A percentile compares a stretch with the other conserved stretches of the same genome.
phyloP scores from a whole-genome alignment of 2,888 invertebrate genomes.

The Nysson spinosus region DNA sequence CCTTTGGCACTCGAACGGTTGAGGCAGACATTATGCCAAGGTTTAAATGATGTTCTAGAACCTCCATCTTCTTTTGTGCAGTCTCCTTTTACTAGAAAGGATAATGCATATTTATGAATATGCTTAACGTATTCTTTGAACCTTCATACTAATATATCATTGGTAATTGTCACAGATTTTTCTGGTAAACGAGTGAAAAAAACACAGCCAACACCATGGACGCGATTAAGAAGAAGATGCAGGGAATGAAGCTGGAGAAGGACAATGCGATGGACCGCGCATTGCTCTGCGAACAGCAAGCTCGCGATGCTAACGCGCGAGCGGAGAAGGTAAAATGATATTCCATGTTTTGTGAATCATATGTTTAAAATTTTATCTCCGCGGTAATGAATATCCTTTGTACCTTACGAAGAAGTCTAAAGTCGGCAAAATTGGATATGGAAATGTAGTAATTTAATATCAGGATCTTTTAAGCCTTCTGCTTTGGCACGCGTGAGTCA shows the following conservation, averaged over 20 bases:
- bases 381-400: neutral
- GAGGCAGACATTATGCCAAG: no score
- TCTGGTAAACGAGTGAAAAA: slow-evolving; percentile 64
- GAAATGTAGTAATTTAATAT: no score
- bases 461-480: neutral
- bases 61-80: no score
- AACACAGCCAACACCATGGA: slow-evolving; percentile 92
- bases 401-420: neutral
- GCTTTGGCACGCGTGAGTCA: neutral
- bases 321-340: slow-evolving; percentile 84
- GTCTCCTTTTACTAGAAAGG: no score
- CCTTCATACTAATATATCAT: no score
- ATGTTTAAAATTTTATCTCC: no score
- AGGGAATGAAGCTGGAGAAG: slow-evolving; percentile 99
- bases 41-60: no score
- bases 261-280: slow-evolving; percentile 99
- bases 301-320: slow-evolving; percentile 92
- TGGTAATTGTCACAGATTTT: slow-evolving; percentile 23
- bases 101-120: no score
- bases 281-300: slow-evolving; percentile 97
- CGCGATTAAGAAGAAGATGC: slow-evolving; percentile 99
- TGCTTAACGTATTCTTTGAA: no score
- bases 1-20: no score
- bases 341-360: no score
- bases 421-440: no score